phyloP scores from a whole-genome alignment of 2,888 invertebrate species.

The Mechanitis mazaeus region DNA sequence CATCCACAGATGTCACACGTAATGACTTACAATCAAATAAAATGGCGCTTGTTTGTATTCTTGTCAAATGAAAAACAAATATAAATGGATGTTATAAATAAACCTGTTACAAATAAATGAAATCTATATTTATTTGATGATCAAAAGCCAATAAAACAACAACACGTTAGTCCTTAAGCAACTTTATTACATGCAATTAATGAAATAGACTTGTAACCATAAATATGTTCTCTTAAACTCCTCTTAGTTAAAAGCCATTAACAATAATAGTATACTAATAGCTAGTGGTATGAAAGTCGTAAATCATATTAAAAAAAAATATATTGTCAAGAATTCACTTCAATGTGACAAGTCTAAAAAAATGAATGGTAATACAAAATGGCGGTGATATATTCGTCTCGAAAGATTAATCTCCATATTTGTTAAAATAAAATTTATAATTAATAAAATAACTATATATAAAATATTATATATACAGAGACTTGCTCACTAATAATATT shows the following conservation, averaged over 20 bases:
- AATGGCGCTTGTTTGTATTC: too few species aligned
- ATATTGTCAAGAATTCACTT: too few species aligned
- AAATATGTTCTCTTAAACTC: not conserved
- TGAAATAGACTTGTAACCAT: not conserved
- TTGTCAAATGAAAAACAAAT: too few species aligned
- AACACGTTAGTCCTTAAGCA: conserved; percentile 1
- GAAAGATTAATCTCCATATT: too few species aligned
- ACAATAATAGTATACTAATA: not conserved
- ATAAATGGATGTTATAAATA: too few species aligned
- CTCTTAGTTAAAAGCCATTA: not conserved
- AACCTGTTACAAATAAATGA: conserved; percentile 12
- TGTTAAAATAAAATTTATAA: too few species aligned
- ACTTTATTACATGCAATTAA: not conserved
- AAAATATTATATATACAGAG: too few species aligned
- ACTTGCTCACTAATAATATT: not conserved
- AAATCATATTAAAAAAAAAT: too few species aligned
- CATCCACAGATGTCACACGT: too few species aligned
- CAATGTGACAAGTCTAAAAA: not conserved
- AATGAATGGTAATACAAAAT: not conserved
- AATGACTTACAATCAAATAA: too few species aligned
- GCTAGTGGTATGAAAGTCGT: not conserved
- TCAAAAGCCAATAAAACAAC: not conserved
- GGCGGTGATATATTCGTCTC: not conserved
- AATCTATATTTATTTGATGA: not conserved
- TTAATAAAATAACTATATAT: too few species aligned